Conservation (phyloP, 2,888 invertebrate species). For the Stictocephala bisonia region DNA sequence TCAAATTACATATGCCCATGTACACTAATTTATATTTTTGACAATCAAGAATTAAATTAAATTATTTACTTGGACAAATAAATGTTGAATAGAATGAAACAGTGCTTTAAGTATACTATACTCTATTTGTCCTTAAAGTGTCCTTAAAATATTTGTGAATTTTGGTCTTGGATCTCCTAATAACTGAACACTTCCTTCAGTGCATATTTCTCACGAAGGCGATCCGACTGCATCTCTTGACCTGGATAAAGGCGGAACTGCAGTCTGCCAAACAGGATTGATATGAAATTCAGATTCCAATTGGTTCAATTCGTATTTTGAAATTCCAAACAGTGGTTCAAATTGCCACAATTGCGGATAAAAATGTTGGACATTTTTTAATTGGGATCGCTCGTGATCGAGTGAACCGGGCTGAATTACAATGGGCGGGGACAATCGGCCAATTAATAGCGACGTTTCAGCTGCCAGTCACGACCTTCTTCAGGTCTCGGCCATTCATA, state of each 20-base stretch:
- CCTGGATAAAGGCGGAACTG: not conserved
- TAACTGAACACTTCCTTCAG: no score
- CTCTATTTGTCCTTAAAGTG: no score
- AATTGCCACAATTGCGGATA: constrained; percentile 8
- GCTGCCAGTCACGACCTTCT: constrained; percentile 17
- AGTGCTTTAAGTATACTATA: no score
- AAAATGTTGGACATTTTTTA: constrained; percentile 20
- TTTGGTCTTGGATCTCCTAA: no score
- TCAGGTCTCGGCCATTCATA: constrained; percentile 9
- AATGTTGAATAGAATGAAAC: no score
- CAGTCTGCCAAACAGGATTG: not conserved
- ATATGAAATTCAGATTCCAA: constrained; percentile 16
- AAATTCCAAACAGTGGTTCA: not conserved
- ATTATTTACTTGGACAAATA: no score
- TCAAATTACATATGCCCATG: no score
- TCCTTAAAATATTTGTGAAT: no score
- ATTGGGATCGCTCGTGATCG: constrained; percentile 6
- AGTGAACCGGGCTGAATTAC: not conserved
- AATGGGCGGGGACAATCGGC: not conserved
- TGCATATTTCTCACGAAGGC: no score
- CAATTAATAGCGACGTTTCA: constrained; percentile 20
- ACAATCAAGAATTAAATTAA: no score
- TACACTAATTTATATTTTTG: no score
- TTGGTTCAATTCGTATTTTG: not conserved
- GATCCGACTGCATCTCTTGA: no score